phyloP scores from a whole-genome alignment of 2,113 vertebrate species.

The Brachionichthys hirsutus region DNA sequence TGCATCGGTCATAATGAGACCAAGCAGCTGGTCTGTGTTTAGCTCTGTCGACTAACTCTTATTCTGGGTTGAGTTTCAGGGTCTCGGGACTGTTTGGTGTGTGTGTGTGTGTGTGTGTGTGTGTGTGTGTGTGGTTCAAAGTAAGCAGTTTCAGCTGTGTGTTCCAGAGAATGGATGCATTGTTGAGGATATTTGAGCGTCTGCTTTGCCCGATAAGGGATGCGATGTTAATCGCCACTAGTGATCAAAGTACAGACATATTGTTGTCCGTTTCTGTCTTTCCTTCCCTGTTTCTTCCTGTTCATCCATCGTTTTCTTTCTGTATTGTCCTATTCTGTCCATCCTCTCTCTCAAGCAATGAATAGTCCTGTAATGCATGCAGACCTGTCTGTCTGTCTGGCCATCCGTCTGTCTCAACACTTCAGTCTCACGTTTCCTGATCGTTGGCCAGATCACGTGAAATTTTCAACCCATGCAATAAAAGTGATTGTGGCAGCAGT shows the following conservation, averaged over 20 bases:
- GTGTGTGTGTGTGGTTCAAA: constrained; percentile 24
- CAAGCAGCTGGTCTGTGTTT: constrained; percentile 66
- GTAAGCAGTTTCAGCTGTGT: constrained; percentile 68
- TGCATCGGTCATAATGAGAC: constrained; percentile 43
- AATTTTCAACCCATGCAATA: constrained; percentile 1
- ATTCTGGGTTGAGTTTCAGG: constrained; percentile 54
- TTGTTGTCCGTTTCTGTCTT: constrained; percentile 24
- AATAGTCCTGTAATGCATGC: no score
- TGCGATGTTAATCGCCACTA: constrained; percentile 41
- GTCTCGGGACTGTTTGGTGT: constrained; percentile 44
- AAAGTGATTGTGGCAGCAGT: no score
- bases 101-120: constrained; percentile 3
- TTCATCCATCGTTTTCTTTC: no score
- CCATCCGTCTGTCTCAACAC: constrained; percentile 14
- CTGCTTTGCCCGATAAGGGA: constrained; percentile 65
- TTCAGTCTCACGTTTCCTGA: constrained; percentile 13
- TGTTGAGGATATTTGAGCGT: constrained; percentile 67
- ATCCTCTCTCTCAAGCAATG: no score
- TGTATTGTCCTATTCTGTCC: no score
- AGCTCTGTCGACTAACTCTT: constrained; percentile 46
- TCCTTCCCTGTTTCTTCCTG: constrained; percentile 8
- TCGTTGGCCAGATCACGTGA: not conserved
- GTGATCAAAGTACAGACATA: constrained; percentile 59
- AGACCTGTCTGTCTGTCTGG: not conserved
- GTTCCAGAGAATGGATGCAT: constrained; percentile 60